Base-by-base conservation (phyloP, 2,888 invertebrate species). In the Melipona bicolor region DNA sequence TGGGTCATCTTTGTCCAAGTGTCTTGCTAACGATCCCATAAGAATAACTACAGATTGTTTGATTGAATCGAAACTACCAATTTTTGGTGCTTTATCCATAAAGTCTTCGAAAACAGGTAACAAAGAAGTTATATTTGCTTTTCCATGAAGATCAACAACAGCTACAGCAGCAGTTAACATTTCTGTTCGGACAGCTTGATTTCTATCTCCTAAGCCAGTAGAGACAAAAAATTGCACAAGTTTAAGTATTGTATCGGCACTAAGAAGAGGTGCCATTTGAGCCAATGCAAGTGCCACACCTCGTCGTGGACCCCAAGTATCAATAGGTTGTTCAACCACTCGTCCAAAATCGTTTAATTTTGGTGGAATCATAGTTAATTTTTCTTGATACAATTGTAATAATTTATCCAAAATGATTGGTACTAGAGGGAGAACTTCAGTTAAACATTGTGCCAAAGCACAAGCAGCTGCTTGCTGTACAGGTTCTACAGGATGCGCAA, bases 21-120 rank as follows among this genome's bases (percentile, higher is more conserved):
- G 99, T 65, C 98, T 96, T n/a, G 99, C 99, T 90, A 99, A 95
- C 0, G 98, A 98, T 6, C 99, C 99, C 97, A 99, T 98, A 77
- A 99, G 95, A 93, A 99, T 98, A 77, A 99, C 98, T 77, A 99
- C 98, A 84, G 98, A 98, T 94, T 99, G 99, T 32, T 99, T 97
- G 75, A 99, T 98, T 21, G 98, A 97, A 95, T 99, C 99, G 94
- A 96, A 98, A 82, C 97, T 97, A 56, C 98, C 97, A 0, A 97
- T 97, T 93, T 98, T 98, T 0, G 99, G 99, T 1, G 99, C 98
- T 93, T 97, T 97, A 94, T 98, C 98, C 95, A 99, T 96, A 94
- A 99, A 99, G 85, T 97, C 96, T 94, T 99, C 99, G 95, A 99
- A 99, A 36, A 99, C 97, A 0, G 98, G 98, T 88, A 99, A 95